Conservation (phyloP, 2,113 vertebrate species). For the Eublepharis macularius region DNA sequence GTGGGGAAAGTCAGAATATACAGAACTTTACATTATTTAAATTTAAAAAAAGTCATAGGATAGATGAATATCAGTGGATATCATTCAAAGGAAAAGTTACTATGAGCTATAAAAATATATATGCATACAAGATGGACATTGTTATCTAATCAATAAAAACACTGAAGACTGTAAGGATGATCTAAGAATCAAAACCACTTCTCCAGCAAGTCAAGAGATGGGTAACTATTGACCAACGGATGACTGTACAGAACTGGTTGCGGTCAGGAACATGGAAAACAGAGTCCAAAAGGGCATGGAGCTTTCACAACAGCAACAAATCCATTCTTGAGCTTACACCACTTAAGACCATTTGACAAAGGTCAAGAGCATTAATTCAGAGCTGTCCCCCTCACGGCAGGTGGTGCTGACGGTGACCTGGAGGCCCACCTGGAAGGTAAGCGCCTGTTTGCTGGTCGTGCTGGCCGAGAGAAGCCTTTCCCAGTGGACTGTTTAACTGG, state of each 20-base stretch:
- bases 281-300: conserved; percentile 26
- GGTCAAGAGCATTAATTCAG: conserved; percentile 75
- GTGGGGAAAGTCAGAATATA: conserved; percentile 80
- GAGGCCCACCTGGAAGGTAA: conserved; percentile 92
- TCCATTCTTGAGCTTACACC: conserved; percentile 72
- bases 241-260: conserved; percentile 50
- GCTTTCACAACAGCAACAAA: conserved; percentile 36
- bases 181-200: conserved; percentile 57
- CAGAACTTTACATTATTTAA: conserved; percentile 76
- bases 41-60: conserved; percentile 57
- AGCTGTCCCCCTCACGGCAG: conserved; percentile 65
- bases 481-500: conserved; percentile 65
- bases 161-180: conserved; percentile 83
- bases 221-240: conserved; percentile 52
- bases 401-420: conserved; percentile 79
- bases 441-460: conserved; percentile 89
- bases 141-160: conserved; percentile 76
- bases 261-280: conserved; percentile 49
- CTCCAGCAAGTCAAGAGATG: conserved; percentile 28
- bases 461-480: conserved; percentile 90
- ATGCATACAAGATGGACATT: conserved; percentile 63
- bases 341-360: conserved; percentile 78
- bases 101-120: conserved; percentile 54
- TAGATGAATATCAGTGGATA: conserved; percentile 62
- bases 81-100: conserved; percentile 57